Evolutionary conservation across 2,113 vertebrate genomes (phyloP), one percentile per base, ranked within the genome.

Genomic region (Limanda limanda): DNA sequence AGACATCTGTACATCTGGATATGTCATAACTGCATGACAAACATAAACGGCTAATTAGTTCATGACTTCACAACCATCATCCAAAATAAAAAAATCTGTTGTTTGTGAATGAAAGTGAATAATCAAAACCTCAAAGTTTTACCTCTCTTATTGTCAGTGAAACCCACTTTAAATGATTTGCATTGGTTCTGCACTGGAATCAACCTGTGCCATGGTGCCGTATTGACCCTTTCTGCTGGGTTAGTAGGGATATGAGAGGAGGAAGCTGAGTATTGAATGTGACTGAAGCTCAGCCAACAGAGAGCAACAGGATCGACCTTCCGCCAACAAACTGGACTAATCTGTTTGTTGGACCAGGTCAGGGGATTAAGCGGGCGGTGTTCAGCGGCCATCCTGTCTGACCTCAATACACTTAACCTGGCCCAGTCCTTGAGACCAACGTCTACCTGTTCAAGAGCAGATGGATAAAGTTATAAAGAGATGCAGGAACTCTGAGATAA

Each of bases 221-320:
- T 74, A 62, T 89, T 48, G 47, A 48, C 47, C 47, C 18, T 3
- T 82, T 60, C 61, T 77, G 78, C 48, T 15, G 52, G 27, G 61
- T 69, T 60, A 25, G 65, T 64, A 68, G 59, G 78, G 80, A 86
- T 67, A 57, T 77, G 83, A 71, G 52, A 67, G 70, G 54, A 60
- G 78, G 76, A 74, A 78, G 76, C 59, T 67, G 68, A 74, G 81
- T 76, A 83, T 86, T 82, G 74, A 91, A 84, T 84, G 84, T 75
- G 78, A 87, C 60, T 89, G 89, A 91, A 91, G 76, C 78, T 76
- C 79, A 85, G 83, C 71, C 85, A 88, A 76, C 76, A 88, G 77
- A 87, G 84, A 79, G 76, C 5, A 68, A 84, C 83, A 70, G 83
- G 74, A 91, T 78, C 74, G 51, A 86, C 84, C 83, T 82, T 79